These are phyloP conservation scores for Crioceris asparagi DNA, from an alignment of 2,888 invertebrate genomes.

Conservation along the genomic window DNA sequence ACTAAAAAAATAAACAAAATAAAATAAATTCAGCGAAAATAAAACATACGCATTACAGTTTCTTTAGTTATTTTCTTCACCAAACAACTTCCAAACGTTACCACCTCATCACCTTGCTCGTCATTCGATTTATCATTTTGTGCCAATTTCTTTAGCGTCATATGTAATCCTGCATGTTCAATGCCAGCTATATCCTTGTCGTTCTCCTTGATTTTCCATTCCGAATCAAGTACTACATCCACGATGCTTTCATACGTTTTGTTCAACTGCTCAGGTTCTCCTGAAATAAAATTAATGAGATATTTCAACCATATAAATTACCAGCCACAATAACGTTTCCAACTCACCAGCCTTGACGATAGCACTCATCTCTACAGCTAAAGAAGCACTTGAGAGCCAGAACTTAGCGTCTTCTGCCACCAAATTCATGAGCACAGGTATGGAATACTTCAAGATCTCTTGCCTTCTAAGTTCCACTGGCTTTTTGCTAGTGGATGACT, in stretches of 20 bases:
- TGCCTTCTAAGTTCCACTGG: constrained; percentile 51
- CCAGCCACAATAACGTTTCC: constrained; percentile 2
- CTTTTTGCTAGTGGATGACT: constrained; percentile 63
- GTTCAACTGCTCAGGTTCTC: constrained; percentile 20
- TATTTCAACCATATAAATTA: background rate
- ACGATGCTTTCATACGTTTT: constrained; percentile 40
- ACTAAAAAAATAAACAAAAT: constrained; percentile 36
- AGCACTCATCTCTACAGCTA: constrained; percentile 57
- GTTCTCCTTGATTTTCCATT: constrained; percentile 45
- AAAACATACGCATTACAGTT: constrained; percentile 43
- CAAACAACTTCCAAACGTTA: constrained; percentile 50
- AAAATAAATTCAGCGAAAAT: constrained; percentile 5
- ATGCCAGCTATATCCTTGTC: constrained; percentile 45
- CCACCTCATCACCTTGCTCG: constrained; percentile 34
- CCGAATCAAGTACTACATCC: constrained; percentile 37
- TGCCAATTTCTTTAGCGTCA: constrained; percentile 65
- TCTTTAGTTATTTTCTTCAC: constrained; percentile 43
- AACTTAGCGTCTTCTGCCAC: constrained; percentile 45
- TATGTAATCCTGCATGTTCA: constrained; percentile 67
- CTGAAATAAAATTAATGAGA: constrained; percentile 15
- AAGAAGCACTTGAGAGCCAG: constrained; percentile 59
- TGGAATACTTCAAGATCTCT: constrained; percentile 50
- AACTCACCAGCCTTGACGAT: constrained; percentile 53
- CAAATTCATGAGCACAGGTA: constrained; percentile 25
- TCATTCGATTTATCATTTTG: constrained; percentile 47